A percentile compares a stretch with the other conserved stretches of the same genome.
phyloP scores from a whole-genome alignment of 2,888 invertebrate genomes.

The Bellardia pandia region DNA sequence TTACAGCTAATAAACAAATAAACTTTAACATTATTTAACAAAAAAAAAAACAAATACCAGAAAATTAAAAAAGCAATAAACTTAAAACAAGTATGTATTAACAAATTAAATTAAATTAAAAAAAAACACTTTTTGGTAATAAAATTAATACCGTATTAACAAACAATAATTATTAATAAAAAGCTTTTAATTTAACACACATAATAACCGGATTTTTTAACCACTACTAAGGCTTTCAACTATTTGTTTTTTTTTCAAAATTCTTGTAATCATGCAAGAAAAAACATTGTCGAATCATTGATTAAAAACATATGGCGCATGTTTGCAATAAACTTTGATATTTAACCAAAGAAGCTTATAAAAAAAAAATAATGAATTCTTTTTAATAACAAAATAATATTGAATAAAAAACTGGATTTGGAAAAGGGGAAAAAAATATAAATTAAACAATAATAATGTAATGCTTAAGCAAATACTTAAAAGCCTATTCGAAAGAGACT shows the following conservation, averaged over 20 bases:
- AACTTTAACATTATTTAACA: constrained; percentile 17
- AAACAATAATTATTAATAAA: constrained; percentile 34
- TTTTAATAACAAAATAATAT: not conserved
- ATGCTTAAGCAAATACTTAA: constrained; percentile 32
- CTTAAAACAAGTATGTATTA: constrained; percentile 8
- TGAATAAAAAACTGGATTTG: not conserved
- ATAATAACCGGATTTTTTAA: constrained; percentile 10
- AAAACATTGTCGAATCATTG: constrained; percentile 41
- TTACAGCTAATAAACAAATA: not conserved
- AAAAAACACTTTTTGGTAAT: constrained; percentile 2
- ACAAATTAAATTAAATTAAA: not conserved
- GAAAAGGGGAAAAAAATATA: not conserved
- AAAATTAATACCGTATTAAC: constrained; percentile 18
- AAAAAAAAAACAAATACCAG: not conserved
- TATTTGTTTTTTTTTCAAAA: not conserved
- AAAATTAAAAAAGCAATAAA: not conserved
- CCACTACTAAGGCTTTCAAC: not conserved
- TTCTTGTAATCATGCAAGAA: constrained; percentile 33
- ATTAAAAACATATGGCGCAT: constrained; percentile 2
- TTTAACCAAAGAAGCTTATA: constrained; percentile 28
- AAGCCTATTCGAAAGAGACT: constrained; percentile 43
- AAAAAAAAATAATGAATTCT: constrained; percentile 14
- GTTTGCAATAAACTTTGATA: constrained; percentile 53
- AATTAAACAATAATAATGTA: constrained; percentile 21
- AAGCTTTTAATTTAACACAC: constrained; percentile 19